Evolutionary conservation across 2,113 vertebrate species (phyloP).

Genomic region (Odontesthes bonariensis): DNA sequence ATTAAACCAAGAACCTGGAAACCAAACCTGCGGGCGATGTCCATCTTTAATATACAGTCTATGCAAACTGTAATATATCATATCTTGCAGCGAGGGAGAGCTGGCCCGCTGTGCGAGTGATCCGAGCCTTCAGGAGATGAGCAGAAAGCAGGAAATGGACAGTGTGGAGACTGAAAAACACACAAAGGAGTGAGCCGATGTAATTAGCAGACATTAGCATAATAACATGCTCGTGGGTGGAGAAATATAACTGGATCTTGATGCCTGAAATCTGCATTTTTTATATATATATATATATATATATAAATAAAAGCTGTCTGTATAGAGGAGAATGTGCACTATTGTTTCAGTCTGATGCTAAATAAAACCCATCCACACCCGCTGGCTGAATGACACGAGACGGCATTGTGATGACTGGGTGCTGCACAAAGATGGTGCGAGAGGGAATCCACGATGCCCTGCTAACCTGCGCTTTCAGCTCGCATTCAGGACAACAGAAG

Average conservation of each 20-base stretch:
- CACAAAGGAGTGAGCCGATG: background rate
- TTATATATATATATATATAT: background rate
- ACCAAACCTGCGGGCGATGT: too few species aligned
- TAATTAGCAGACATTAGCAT: constrained; percentile 14
- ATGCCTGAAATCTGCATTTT: background rate
- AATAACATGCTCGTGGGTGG: background rate
- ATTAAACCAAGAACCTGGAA: too few species aligned
- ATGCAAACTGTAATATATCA: too few species aligned
- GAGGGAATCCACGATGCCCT: constrained; percentile 1
- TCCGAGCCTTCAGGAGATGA: background rate
- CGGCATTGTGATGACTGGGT: constrained; percentile 8
- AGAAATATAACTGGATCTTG: background rate
- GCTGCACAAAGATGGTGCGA: constrained; percentile 17
- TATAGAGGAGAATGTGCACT: background rate
- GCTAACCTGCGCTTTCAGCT: constrained; percentile 59
- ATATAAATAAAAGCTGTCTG: background rate
- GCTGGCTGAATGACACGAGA: constrained; percentile 50
- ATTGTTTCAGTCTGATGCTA: constrained; percentile 9
- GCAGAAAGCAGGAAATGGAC: background rate
- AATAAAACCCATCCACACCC: constrained; percentile 10
- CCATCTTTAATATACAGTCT: too few species aligned
- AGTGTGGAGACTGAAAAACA: background rate
- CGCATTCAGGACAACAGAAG: constrained; percentile 38
- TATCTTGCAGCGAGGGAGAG: too few species aligned
- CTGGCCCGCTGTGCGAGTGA: background rate